Base-by-base conservation (phyloP, 53 echinoderm and acorn worm genomes). In the Mesocentrotus franciscanus region DNA sequence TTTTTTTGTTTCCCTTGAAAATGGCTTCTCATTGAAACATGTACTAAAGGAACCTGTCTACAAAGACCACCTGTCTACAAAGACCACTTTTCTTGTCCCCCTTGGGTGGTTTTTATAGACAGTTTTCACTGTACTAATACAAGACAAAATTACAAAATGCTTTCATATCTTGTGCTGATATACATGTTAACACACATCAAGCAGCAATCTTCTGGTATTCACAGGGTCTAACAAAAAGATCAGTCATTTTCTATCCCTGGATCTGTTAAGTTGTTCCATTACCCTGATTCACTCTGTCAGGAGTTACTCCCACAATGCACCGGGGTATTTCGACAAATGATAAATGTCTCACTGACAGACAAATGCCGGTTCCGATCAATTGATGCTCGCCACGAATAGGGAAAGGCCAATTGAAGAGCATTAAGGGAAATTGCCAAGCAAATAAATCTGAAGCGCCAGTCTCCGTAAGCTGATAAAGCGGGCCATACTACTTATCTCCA, bases 331-430 rank as follows among this genome's bases (percentile, higher is more conserved):
- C 36, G 10, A 81, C 42, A 20, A 30, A 81, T 81, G 81, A 81
- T 81, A 81, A 81, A 81, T 81, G 39, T 39, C 81, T 33, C 81
- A 18, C 8, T 81, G 81, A 81, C 81, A 81, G 81, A 81, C 36
- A 81, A 81, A 81, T 42, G 42, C 7, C 81, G 39, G 36, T 7
- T 81, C 81, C 81, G 36, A 81, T 81, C 81, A 81, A 81, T 81
- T 81, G 81, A 17, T 36, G 81, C 36, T 20, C 39, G 42, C 22
- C 20, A 29, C 13, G 59, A 87, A 87, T 87, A 39, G 56, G 56
- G 87, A 57, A 59, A 14, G 87, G 58, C 87, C 87, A 87, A 87
- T 87, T 87, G 87, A 59, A 59, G 87, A 87, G 87, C 87, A 87
- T 87, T 56, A 87, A 55, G 58, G 87, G 57, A 87, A 29, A 87